Conservation (phyloP, 2,113 vertebrate species). For the Myotis lucifugus region DNA sequence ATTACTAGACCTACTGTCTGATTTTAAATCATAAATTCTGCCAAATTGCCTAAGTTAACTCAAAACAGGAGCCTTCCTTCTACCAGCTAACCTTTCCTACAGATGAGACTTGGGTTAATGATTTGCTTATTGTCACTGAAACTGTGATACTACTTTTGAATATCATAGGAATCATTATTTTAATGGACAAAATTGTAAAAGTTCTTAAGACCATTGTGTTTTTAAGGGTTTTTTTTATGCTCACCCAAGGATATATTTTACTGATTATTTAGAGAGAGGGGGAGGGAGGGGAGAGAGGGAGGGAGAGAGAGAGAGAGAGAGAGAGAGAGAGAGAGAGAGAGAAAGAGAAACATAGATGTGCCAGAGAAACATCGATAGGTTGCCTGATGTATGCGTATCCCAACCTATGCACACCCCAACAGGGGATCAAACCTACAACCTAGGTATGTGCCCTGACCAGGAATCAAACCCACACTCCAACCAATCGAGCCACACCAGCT, state of each 20-base stretch:
- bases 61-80: neutral
- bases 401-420: no score
- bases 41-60: neutral
- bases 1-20: neutral
- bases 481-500: neutral
- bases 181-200: neutral
- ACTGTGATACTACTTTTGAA: neutral
- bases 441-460: no score
- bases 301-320: no score
- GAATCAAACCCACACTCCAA: neutral
- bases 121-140: neutral
- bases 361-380: neutral
- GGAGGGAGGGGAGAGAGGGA: no score
- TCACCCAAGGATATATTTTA: neutral
- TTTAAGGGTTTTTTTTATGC: neutral
- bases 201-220: neutral
- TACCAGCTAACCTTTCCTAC: neutral
- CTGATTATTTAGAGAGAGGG: neutral
- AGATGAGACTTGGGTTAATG: neutral
- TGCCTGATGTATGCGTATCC: neutral
- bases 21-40: conserved; percentile 18
- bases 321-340: no score
- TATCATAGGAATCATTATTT: neutral
- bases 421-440: neutral
- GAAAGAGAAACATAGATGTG: neutral